Evolutionary conservation across 1,140 invertebrate genomes (phyloP).

Genomic region (Pogonognathellus flavescens): DNA sequence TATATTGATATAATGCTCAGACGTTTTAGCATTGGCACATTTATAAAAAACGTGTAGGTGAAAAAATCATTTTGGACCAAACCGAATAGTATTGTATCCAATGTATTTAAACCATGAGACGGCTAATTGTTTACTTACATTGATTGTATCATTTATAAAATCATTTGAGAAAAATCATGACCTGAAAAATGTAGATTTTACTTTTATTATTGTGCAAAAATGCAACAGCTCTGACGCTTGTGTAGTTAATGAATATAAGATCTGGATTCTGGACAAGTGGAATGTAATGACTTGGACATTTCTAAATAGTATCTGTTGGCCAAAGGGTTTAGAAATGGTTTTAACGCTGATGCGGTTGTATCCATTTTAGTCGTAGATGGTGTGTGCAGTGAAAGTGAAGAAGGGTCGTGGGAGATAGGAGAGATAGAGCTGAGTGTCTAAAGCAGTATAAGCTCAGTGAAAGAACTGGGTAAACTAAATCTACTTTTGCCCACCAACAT

Average conservation of each 20-base stretch:
- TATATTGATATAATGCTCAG: too few relatives aligned
- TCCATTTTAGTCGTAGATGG: neutral
- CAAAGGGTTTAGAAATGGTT: slow-evolving; percentile 2
- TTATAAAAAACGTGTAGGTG: too few relatives aligned
- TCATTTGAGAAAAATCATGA: too few relatives aligned
- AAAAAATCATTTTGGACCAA: too few relatives aligned
- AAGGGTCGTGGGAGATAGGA: neutral
- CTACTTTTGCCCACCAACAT: neutral
- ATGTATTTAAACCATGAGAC: too few relatives aligned
- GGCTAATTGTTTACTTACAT: too few relatives aligned
- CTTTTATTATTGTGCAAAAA: too few relatives aligned
- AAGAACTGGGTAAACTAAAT: neutral
- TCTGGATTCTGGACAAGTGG: slow-evolving; percentile 8
- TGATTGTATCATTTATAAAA: too few relatives aligned
- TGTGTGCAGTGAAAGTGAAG: neutral
- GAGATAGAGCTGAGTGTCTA: neutral
- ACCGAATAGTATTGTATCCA: too few relatives aligned
- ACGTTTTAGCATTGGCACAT: too few relatives aligned
- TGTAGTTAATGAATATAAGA: slow-evolving; percentile 26
- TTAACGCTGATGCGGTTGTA: neutral
- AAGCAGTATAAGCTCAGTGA: neutral
- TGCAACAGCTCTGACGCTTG: slow-evolving; percentile 23
- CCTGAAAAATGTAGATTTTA: too few relatives aligned
- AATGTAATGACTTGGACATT: slow-evolving; percentile 2
- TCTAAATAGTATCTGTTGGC: neutral